These are phyloP conservation scores for Sisor rabdophorus DNA, from an alignment of 2,113 vertebrate genomes.

Conservation along the genomic window DNA sequence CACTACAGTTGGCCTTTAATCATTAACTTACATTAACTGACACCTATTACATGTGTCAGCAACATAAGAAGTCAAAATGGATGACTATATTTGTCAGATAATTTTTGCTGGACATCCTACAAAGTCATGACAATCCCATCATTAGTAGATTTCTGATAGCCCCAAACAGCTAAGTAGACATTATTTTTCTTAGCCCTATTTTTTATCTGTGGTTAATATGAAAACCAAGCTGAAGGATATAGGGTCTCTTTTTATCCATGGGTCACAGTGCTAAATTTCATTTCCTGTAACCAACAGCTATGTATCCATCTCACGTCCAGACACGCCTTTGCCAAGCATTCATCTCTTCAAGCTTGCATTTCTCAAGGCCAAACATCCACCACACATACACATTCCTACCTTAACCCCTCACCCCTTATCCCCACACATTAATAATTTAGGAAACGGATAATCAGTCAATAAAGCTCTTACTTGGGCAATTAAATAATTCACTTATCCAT, in stretches of 20 bases:
- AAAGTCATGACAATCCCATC: conserved; percentile 4
- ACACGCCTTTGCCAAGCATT: conserved; percentile 9
- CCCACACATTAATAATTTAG: conserved; percentile 91
- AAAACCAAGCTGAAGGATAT: conserved; percentile 29
- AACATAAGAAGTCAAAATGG: conserved; percentile 5
- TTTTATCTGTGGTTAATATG: conserved; percentile 27
- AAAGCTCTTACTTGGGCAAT: conserved; percentile 77
- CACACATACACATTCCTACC: conserved; percentile 4
- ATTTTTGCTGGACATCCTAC: neutral
- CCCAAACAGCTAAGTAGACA: conserved; percentile 19
- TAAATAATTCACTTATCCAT: conserved; percentile 93
- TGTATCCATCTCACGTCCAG: neutral
- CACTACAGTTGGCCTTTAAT: neutral
- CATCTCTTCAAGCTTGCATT: conserved; percentile 10
- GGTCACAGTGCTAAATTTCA: conserved; percentile 34
- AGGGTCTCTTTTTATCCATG: conserved; percentile 2
- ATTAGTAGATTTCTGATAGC: conserved; percentile 5
- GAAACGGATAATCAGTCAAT: conserved; percentile 84
- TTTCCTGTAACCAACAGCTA: conserved; percentile 26
- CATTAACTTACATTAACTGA: neutral
- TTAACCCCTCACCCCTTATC: conserved; percentile 60
- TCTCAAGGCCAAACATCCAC: conserved; percentile 11
- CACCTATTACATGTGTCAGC: neutral
- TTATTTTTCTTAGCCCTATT: conserved; percentile 28
- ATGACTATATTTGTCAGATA: neutral